Percentiles rank a stretch among this genome's conserved stretches.
Evolutionary conservation across 1,140 invertebrate species (phyloP).

Genomic region (Colletes latitarsis): DNA sequence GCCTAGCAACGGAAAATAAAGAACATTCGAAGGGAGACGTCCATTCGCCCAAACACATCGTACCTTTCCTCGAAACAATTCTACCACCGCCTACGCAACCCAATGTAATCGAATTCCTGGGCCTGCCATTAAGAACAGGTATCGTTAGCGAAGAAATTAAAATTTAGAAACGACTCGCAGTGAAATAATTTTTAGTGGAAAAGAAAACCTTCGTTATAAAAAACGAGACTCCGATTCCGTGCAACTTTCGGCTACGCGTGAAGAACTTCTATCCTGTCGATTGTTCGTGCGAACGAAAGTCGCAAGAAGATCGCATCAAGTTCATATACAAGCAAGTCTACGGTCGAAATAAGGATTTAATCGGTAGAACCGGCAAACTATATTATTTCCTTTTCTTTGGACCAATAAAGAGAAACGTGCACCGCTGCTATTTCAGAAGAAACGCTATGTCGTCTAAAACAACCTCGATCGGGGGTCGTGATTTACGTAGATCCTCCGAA

Average conservation of each 20-base stretch:
- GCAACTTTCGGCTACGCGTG: constrained; percentile 1
- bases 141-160: not conserved
- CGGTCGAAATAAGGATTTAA: not conserved
- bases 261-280: constrained; percentile 33
- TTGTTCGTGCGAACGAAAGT: constrained; percentile 34
- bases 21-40: not conserved
- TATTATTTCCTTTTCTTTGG: too few relatives aligned
- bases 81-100: not conserved
- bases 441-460: constrained; percentile 19
- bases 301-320: constrained; percentile 7
- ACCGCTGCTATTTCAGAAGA: constrained; percentile 14
- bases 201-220: constrained; percentile 48
- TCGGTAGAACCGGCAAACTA: not conserved
- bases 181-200: constrained; percentile 6
- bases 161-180: not conserved
- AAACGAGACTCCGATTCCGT: constrained; percentile 39
- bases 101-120: constrained; percentile 26
- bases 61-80: constrained; percentile 15
- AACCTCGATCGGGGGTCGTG: constrained; percentile 21
- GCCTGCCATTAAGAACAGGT: constrained; percentile 22
- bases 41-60: not conserved
- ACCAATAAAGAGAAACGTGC: too few relatives aligned
- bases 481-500: constrained; percentile 42
- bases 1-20: not conserved
- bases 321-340: constrained; percentile 26